Evolutionary conservation across 2,888 invertebrate genomes (phyloP).

Genomic region (Caenorhabditis zanzibari): DNA sequence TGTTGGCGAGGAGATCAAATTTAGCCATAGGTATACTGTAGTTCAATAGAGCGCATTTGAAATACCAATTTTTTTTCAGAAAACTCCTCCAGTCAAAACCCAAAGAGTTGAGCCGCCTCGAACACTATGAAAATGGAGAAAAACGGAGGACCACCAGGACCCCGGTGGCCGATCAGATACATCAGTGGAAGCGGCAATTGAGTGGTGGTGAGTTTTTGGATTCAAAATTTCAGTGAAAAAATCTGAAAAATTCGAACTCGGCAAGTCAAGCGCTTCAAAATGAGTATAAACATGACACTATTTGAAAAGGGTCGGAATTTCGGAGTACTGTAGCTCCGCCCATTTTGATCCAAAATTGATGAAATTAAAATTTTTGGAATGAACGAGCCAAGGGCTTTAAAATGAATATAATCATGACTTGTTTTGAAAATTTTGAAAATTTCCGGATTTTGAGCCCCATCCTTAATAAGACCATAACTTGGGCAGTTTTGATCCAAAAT

Average conservation of each 20-base stretch:
- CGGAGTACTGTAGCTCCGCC: neutral
- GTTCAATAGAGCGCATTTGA: conserved; percentile 1
- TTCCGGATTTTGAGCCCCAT: neutral
- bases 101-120: neutral
- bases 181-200: conserved; percentile 69
- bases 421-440: neutral
- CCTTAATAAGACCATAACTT: neutral
- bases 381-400: neutral
- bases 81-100: conserved; percentile 1
- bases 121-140: conserved; percentile 1
- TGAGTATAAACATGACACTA: no score
- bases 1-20: conserved; percentile 60
- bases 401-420: conserved; percentile 7
- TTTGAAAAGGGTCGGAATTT: neutral
- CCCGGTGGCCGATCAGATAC: conserved; percentile 67
- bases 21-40: conserved; percentile 36
- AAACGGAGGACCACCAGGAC: conserved; percentile 65
- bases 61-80: neutral
- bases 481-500: no score
- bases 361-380: neutral
- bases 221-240: conserved; percentile 6
- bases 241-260: neutral
- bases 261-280: no score
- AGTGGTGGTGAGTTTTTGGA: conserved; percentile 61
- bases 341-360: neutral